A percentile compares a stretch with the other conserved stretches of the same genome.
These are phyloP conservation scores for Trissolcus japonicus DNA, from an alignment of 2,888 invertebrate species.

Conservation along the genomic window DNA sequence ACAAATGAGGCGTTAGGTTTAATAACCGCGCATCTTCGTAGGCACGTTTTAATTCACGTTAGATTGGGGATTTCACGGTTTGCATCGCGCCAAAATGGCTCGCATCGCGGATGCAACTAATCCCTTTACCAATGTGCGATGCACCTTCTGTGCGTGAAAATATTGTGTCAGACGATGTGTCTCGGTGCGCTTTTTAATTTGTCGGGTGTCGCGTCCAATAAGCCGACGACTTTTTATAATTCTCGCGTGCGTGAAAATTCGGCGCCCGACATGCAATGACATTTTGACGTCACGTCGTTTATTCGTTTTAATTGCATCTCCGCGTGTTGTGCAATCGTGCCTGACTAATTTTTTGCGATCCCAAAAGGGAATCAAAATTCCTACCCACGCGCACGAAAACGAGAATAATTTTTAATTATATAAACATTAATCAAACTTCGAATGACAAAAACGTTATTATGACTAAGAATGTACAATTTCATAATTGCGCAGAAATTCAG, in stretches of 20 bases:
- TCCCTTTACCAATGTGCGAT: conserved; percentile 69
- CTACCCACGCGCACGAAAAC: no score
- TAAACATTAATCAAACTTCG: no score
- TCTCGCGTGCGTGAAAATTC: conserved; percentile 15
- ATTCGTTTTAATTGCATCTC: not conserved
- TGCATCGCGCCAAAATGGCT: conserved; percentile 54
- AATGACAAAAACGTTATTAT: no score
- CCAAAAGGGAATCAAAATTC: no score
- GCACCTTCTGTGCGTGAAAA: conserved; percentile 66
- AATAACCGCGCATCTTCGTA: conserved; percentile 30
- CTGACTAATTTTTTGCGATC: no score
- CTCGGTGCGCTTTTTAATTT: conserved; percentile 62
- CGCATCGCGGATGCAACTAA: conserved; percentile 57
- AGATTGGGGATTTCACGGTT: conserved; percentile 61
- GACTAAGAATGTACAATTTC: no score
- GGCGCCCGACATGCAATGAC: not conserved
- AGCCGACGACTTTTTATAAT: conserved; percentile 18
- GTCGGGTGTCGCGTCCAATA: conserved; percentile 57
- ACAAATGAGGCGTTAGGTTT: not conserved
- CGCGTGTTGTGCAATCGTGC: no score
- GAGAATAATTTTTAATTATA: no score
- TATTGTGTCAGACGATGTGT: conserved; percentile 67
- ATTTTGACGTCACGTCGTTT: not conserved
- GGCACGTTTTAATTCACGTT: conserved; percentile 43
- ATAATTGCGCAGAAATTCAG: no score